These are phyloP conservation scores for Ceuthmochares aereus DNA, from an alignment of 2,113 vertebrate genomes.

Conservation along the genomic window DNA sequence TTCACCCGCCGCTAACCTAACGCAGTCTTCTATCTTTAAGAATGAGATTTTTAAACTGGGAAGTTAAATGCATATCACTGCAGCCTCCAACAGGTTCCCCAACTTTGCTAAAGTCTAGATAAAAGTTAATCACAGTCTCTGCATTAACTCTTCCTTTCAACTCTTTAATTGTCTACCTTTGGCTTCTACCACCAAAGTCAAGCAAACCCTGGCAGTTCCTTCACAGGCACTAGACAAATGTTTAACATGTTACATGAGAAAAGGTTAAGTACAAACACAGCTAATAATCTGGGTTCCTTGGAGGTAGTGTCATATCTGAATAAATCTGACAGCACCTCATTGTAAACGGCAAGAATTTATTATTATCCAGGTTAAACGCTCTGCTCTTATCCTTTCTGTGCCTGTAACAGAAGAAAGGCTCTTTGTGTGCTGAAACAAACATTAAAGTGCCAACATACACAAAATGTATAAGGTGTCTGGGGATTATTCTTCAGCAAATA, in stretches of 20 bases:
- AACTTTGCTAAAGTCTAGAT: background rate
- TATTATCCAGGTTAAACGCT: conserved; percentile 56
- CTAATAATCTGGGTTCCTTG: conserved; percentile 52
- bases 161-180: conserved; percentile 1
- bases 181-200: conserved; percentile 27
- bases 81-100: background rate
- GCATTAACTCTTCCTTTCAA: conserved; percentile 22
- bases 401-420: conserved; percentile 49
- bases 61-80: background rate
- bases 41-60: background rate
- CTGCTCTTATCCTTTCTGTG: conserved; percentile 53
- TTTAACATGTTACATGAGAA: conserved; percentile 51
- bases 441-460: conserved; percentile 54
- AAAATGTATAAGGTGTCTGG: conserved; percentile 41
- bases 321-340: conserved; percentile 72
- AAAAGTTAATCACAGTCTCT: background rate
- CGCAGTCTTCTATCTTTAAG: background rate
- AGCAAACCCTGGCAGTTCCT: conserved; percentile 1
- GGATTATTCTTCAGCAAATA: conserved; percentile 61
- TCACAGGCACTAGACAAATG: conserved; percentile 43
- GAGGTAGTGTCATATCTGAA: conserved; percentile 40
- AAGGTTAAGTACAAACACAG: conserved; percentile 68
- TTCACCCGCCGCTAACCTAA: too few species aligned
- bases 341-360: conserved; percentile 66
- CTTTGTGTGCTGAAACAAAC: conserved; percentile 68